Conservation (phyloP, 2,113 vertebrate genomes). For the Planiliza haematocheilus region DNA sequence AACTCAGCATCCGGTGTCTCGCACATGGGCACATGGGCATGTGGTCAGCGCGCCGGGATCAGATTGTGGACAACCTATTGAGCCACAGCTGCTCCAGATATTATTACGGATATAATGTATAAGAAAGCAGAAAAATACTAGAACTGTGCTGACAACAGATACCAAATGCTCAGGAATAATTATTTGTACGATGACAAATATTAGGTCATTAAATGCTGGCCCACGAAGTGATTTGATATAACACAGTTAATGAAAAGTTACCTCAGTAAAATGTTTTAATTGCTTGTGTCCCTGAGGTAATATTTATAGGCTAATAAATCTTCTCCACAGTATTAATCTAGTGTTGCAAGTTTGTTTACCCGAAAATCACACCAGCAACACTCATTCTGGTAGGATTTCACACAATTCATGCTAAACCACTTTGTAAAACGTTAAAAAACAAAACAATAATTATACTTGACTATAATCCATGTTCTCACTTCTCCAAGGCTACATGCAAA, state of each 20-base stretch:
- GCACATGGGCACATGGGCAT: too few relatives aligned
- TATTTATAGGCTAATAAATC: conserved; percentile 4
- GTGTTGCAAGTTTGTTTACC: conserved; percentile 28
- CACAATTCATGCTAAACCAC: conserved; percentile 21
- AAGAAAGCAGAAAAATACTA: background rate
- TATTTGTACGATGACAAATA: background rate
- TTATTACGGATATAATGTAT: background rate
- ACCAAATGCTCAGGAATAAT: too few relatives aligned
- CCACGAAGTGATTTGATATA: background rate
- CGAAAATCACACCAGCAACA: background rate
- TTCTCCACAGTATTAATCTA: conserved; percentile 11
- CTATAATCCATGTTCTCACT: conserved; percentile 8
- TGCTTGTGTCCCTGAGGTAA: background rate
- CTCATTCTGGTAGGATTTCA: conserved; percentile 16
- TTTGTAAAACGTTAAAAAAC: conserved; percentile 14
- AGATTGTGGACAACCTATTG: too few relatives aligned
- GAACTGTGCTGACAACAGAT: background rate
- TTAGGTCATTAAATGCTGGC: background rate
- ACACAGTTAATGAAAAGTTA: conserved; percentile 3
- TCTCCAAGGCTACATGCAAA: conserved; percentile 35
- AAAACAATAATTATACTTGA: background rate
- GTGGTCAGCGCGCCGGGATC: too few relatives aligned
- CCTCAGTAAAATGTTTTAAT: conserved; percentile 5
- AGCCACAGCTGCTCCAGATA: too few relatives aligned
- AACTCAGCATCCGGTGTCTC: too few relatives aligned